Conservation (phyloP, 2,888 invertebrate genomes). For the Pherbina coryleti region DNA sequence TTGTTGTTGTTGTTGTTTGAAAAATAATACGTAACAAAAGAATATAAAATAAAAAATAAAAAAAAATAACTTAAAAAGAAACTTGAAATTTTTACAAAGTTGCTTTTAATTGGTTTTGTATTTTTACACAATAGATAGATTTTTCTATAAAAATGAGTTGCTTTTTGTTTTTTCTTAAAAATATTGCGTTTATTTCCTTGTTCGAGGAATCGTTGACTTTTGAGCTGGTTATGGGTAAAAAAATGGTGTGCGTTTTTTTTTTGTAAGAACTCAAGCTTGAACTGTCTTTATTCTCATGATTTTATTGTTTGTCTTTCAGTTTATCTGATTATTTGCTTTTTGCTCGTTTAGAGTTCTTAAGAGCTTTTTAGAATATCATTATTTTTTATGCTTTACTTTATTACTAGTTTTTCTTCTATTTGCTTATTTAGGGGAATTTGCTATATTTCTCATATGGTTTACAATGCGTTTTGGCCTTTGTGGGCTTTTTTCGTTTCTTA, state of each 20-base stretch:
- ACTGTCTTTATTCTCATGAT: no score
- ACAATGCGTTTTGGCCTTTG: not conserved
- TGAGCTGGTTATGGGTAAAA: not conserved
- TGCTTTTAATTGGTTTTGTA: no score
- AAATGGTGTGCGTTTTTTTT: no score
- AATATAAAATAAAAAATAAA: not conserved
- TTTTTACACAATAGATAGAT: no score
- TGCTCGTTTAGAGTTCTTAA: no score
- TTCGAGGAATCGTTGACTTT: not conserved
- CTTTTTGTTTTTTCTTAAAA: no score
- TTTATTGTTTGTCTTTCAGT: no score
- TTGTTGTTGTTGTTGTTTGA: conserved; percentile 2
- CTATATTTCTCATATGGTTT: not conserved
- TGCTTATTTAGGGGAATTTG: conserved; percentile 23
- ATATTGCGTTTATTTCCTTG: no score
- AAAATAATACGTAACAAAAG: not conserved
- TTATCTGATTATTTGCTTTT: no score
- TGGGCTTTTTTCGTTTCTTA: conserved; percentile 21
- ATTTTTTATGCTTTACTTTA: conserved; percentile 32
- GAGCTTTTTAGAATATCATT: conserved; percentile 8
- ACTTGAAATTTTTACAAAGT: not conserved
- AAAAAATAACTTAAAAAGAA: not conserved
- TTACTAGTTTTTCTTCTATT: not conserved
- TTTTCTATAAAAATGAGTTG: no score
- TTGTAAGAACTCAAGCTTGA: no score